phyloP scores from a whole-genome alignment of 2,113 vertebrate species.

The Malaclemys terrapin region DNA sequence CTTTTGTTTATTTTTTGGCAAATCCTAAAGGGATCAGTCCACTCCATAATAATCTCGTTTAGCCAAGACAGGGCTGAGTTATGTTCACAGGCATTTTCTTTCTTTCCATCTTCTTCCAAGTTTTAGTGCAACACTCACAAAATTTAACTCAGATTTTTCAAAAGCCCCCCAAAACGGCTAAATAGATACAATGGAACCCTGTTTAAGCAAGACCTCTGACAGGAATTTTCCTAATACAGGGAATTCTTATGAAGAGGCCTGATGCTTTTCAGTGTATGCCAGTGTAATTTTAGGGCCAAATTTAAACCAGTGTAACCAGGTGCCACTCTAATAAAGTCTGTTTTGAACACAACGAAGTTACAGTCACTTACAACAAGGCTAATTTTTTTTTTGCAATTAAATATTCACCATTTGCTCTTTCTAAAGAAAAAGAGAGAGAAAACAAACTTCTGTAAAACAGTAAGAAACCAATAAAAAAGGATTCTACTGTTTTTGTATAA shows the following conservation, averaged over 20 bases:
- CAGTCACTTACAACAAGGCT: not conserved
- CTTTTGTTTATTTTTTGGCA: conserved; percentile 7
- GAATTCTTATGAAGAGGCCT: conserved; percentile 24
- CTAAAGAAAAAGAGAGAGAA: not conserved
- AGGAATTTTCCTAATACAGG: conserved; percentile 36
- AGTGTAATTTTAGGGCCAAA: not conserved
- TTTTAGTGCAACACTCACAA: conserved; percentile 1
- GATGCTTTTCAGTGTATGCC: conserved; percentile 15
- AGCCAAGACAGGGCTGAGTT: conserved; percentile 50
- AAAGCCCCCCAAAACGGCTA: not conserved
- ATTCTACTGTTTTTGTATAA: conserved; percentile 28
- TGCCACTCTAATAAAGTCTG: not conserved
- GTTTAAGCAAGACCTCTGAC: not conserved
- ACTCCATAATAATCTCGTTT: conserved; percentile 42
- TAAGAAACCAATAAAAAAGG: conserved; percentile 5
- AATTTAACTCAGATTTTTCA: not conserved
- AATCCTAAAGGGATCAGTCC: conserved; percentile 34
- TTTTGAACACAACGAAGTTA: not conserved
- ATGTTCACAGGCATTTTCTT: not conserved
- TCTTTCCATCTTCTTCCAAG: not conserved
- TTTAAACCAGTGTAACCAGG: not conserved
- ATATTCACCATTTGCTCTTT: not conserved
- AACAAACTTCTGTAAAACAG: not conserved
- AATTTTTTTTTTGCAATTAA: not conserved
- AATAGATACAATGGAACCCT: not conserved